Evolutionary conservation across 2,113 vertebrate genomes (phyloP), one percentile per base, ranked within the genome.

Genomic region (Trichomycterus rosablanca): DNA sequence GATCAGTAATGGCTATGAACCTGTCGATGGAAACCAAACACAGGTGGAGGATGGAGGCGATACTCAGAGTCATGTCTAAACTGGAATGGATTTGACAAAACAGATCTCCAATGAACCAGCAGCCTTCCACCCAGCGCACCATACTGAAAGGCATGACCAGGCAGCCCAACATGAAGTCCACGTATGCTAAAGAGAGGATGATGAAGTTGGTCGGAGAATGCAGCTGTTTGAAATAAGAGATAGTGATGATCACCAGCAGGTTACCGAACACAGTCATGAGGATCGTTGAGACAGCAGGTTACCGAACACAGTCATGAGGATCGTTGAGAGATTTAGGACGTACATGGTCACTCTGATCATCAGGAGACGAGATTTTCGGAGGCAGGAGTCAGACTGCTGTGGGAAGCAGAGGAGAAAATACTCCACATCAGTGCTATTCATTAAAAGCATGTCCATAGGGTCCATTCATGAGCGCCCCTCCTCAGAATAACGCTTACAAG

Each of bases 121-220:
- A 78, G 22, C 68, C 63, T 26, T 71, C 58, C 42, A 77, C 65
- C 40, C 62, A 72, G 26, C 56, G 19, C 12, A 72, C 34, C 59
- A 71, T 67, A 23, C 56, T 90, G 19, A 80, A 90, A 20, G 91
- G 89, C 90, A 92, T 90, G 57, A 91, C 63, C 28, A 90, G 32
- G 28, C 61, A 48, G 9, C 76, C 76, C 48, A 78, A 40, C 24
- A 74, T 24, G 26, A 68, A 70, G 42, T 78, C 76, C 10, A 67
- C 53, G 14, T 71, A 34, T 14, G 77, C 77, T 46, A 79, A 20
- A 1, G 70, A 79, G 16, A 69, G 53, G 28, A 77, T 23, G 5
- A 77, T 65, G 30, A 71, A 26, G 40, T 79, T 74, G 19, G 77
- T 75, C 12, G 72, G 67, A 20, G 73, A 72, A 23, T 73, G 73